phyloP scores from a whole-genome alignment of 2,113 vertebrate genomes.

The Urocynchramus pylzowi region DNA sequence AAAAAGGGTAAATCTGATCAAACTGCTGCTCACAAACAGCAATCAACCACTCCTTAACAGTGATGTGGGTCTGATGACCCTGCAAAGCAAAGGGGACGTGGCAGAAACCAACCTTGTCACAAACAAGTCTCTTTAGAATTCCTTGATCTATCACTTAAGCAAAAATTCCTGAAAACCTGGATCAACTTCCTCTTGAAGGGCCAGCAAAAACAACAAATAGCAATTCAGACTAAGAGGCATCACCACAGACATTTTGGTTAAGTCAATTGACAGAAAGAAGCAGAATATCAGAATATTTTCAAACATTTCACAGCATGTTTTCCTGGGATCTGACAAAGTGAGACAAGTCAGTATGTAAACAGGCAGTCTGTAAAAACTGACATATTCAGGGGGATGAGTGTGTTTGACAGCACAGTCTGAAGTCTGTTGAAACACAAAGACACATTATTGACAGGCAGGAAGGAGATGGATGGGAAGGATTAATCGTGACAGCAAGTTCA shows the following conservation, averaged over 20 bases:
- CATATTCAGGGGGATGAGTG: neutral
- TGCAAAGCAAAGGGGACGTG: neutral
- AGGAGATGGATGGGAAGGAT: neutral
- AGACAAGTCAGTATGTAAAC: neutral
- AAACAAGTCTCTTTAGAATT: neutral
- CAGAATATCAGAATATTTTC: neutral
- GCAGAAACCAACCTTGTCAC: neutral
- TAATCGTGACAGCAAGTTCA: neutral
- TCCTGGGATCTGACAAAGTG: neutral
- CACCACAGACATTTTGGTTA: neutral
- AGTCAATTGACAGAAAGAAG: neutral
- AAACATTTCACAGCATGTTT: neutral
- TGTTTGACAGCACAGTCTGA: neutral
- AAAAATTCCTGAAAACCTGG: neutral
- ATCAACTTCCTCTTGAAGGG: neutral
- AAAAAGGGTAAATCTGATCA: neutral
- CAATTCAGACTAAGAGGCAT: neutral
- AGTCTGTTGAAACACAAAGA: neutral
- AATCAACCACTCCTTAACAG: neutral
- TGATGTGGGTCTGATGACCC: neutral
- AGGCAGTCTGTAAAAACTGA: neutral
- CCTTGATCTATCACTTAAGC: neutral
- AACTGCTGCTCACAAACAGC: neutral
- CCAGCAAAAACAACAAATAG: neutral
- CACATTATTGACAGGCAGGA: neutral